Percentiles rank a stretch among this genome's conserved stretches.
phyloP scores from a whole-genome alignment of 92 coral and sea anemone genomes.

The Galaxea fascicularis region DNA sequence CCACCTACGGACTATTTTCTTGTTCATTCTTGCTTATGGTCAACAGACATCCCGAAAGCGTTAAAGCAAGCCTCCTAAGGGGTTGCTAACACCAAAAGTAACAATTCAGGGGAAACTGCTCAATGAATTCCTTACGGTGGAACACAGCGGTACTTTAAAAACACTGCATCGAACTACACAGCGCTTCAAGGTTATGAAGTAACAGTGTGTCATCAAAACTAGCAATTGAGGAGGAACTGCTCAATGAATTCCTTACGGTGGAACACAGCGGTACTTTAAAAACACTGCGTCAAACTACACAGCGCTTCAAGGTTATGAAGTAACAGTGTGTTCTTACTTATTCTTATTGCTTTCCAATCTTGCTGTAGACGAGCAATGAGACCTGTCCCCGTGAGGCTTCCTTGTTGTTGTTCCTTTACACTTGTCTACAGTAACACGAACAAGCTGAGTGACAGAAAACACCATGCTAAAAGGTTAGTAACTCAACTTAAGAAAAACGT shows the following conservation, averaged over 20 bases:
- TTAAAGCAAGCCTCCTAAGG: too few relatives aligned
- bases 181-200: not conserved
- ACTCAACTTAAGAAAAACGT: not conserved
- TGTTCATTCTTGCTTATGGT: too few relatives aligned
- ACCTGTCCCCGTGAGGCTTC: conserved; percentile 61
- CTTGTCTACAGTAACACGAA: conserved; percentile 82
- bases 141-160: not conserved
- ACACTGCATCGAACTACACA: not conserved
- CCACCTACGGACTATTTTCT: too few relatives aligned
- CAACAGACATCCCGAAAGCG: too few relatives aligned
- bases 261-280: not conserved
- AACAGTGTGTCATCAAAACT: too few relatives aligned
- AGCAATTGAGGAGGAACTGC: too few relatives aligned
- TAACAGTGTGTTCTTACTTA: conserved; percentile 49
- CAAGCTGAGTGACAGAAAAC: conserved; percentile 48
- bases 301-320: not conserved
- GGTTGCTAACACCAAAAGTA: too few relatives aligned
- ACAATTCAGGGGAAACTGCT: too few relatives aligned
- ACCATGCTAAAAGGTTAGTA: too few relatives aligned
- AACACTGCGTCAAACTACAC: not conserved
- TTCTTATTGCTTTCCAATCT: conserved; percentile 50
- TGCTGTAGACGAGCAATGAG: conserved; percentile 76
- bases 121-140: not conserved
- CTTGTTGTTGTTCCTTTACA: conserved; percentile 68
- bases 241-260: not conserved